Conservation (phyloP, 2,797 vertebrate species). For the Melanotaenia nigrans region DNA sequence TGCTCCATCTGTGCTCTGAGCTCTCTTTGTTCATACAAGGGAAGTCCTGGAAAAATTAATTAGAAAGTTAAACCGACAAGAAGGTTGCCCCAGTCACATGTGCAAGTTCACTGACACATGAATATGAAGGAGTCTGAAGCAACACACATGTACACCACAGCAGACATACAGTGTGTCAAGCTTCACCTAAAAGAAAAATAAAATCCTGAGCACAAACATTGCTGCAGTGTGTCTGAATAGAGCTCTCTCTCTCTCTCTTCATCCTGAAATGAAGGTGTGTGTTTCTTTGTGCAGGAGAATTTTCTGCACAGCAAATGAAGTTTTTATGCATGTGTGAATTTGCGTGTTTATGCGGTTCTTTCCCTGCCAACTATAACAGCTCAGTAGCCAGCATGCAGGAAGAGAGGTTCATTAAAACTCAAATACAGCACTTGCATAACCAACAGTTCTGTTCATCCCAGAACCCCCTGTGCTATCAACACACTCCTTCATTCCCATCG, state of each 20-base stretch:
- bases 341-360: slow-evolving; percentile 66
- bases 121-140: slow-evolving; percentile 42
- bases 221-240: slow-evolving; percentile 34
- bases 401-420: slow-evolving; percentile 83
- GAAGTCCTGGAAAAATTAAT: slow-evolving; percentile 76
- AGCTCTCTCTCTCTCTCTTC: slow-evolving; percentile 49
- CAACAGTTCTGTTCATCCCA: slow-evolving; percentile 73
- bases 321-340: slow-evolving; percentile 35
- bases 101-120: slow-evolving; percentile 26
- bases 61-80: slow-evolving; percentile 53
- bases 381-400: slow-evolving; percentile 74
- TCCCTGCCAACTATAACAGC: slow-evolving; percentile 83
- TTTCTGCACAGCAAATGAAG: slow-evolving; percentile 47
- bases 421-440: slow-evolving; percentile 81
- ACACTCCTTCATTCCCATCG: slow-evolving; percentile 67
- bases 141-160: neutral
- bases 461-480: slow-evolving; percentile 60
- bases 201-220: slow-evolving; percentile 25
- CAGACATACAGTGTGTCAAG: slow-evolving; percentile 1
- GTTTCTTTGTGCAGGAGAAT: slow-evolving; percentile 41
- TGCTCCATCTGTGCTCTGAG: slow-evolving; percentile 62
- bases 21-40: slow-evolving; percentile 70
- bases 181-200: slow-evolving; percentile 20
- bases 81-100: slow-evolving; percentile 48
- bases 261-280: slow-evolving; percentile 56